phyloP scores from a whole-genome alignment of 1,140 invertebrate genomes.

The Drosophila cardini region DNA sequence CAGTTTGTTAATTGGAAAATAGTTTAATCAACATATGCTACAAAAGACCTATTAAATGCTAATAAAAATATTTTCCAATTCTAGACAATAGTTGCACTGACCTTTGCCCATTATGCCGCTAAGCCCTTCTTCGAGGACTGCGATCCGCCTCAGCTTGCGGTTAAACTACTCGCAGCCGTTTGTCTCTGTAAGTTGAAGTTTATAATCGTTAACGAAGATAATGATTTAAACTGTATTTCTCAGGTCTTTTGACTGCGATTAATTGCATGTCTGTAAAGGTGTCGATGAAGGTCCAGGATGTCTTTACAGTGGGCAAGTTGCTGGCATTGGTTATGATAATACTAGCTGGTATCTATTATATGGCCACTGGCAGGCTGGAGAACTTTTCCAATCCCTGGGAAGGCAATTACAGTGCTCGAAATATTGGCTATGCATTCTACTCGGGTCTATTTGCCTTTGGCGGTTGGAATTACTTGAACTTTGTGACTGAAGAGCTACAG shows the following conservation, averaged over 20 bases:
- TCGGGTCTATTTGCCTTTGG: conserved; percentile 98
- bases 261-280: conserved; percentile 95
- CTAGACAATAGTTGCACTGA: conserved; percentile 92
- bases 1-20: conserved; percentile 1
- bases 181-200: conserved; percentile 89
- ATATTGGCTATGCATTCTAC: conserved; percentile 94
- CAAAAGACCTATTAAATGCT: background rate
- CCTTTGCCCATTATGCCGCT: conserved; percentile 91
- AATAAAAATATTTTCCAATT: background rate
- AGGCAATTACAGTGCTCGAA: conserved; percentile 87
- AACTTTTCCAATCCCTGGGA: conserved; percentile 91
- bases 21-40: background rate
- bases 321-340: conserved; percentile 93
- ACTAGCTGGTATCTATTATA: conserved; percentile 90
- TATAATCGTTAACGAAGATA: background rate
- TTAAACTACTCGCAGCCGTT: conserved; percentile 89
- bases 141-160: conserved; percentile 87
- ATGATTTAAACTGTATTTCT: conserved; percentile 38
- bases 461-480: conserved; percentile 97
- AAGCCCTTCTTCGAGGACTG: conserved; percentile 94
- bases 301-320: conserved; percentile 96
- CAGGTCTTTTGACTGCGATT: conserved; percentile 94
- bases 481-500: conserved; percentile 96
- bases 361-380: conserved; percentile 89
- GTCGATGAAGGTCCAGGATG: conserved; percentile 95